These are phyloP conservation scores for Epirrhoe alternata DNA, from an alignment of 2,888 invertebrate species.

Conservation along the genomic window DNA sequence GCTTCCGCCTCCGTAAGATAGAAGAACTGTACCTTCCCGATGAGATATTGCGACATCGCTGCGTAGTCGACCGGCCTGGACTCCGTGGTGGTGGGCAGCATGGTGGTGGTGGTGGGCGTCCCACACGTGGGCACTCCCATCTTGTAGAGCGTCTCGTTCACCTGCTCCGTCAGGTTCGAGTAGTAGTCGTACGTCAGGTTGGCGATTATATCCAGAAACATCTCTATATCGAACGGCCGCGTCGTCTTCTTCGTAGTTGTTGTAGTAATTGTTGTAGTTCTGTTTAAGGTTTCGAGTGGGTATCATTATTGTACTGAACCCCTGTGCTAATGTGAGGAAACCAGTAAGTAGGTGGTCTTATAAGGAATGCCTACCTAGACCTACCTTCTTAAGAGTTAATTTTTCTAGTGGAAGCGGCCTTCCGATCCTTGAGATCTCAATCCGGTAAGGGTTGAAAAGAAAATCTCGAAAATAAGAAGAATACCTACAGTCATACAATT, in stretches of 20 bases:
- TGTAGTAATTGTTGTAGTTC: not conserved
- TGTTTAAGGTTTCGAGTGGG: too few species aligned
- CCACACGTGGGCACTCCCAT: constrained; percentile 56
- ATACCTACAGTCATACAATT: too few species aligned
- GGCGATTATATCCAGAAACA: constrained; percentile 52
- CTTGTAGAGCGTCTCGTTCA: constrained; percentile 54
- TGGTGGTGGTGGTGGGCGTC: constrained; percentile 24
- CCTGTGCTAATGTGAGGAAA: too few species aligned
- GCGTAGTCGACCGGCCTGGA: constrained; percentile 11
- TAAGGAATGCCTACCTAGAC: too few species aligned
- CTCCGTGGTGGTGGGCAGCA: constrained; percentile 27
- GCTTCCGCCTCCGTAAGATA: too few species aligned
- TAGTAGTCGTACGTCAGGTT: constrained; percentile 61
- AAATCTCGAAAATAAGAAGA: too few species aligned
- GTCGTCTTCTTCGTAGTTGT: not conserved
- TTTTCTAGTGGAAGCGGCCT: too few species aligned
- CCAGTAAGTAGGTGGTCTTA: too few species aligned
- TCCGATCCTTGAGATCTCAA: too few species aligned
- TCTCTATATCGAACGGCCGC: constrained; percentile 48
- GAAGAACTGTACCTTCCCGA: not conserved
- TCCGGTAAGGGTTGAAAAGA: too few species aligned
- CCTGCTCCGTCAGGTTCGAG: constrained; percentile 53
- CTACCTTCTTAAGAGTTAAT: too few species aligned
- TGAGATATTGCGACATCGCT: constrained; percentile 10
- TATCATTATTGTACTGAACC: too few species aligned